Percentiles rank a stretch among this genome's conserved stretches.
phyloP scores from a whole-genome alignment of 1,140 invertebrate genomes.

The Hetaerina americana region DNA sequence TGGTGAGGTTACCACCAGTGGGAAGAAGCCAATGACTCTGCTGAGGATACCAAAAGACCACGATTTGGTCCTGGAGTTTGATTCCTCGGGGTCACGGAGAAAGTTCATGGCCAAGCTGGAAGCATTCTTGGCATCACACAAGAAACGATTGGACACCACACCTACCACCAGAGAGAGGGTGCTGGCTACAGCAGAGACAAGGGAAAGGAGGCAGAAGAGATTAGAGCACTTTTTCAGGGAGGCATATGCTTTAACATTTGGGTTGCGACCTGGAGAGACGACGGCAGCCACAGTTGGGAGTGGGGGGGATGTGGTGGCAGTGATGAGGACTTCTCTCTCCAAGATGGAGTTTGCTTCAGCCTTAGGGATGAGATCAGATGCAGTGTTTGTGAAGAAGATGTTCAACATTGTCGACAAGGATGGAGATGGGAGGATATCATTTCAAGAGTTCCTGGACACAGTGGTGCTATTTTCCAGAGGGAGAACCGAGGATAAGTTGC shows the following conservation, averaged over 20 bases:
- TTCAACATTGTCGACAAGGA: constrained; percentile 98
- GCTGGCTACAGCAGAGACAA: constrained; percentile 86
- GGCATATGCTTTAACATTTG: constrained; percentile 91
- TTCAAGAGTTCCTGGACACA: constrained; percentile 95
- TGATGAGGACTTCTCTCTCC: constrained; percentile 85
- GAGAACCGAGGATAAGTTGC: constrained; percentile 88
- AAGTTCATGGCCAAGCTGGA: constrained; percentile 88
- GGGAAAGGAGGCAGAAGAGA: constrained; percentile 83
- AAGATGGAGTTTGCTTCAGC: constrained; percentile 95
- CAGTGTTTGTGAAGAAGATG: constrained; percentile 97
- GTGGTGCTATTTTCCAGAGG: constrained; percentile 83
- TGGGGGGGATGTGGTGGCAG: constrained; percentile 57
- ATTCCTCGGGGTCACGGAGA: constrained; percentile 59
- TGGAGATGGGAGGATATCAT: constrained; percentile 88
- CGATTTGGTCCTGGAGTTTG: constrained; percentile 90
- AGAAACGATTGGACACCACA: constrained; percentile 60
- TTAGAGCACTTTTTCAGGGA: constrained; percentile 97
- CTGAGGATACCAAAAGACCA: constrained; percentile 84
- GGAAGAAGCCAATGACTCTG: constrained; percentile 1
- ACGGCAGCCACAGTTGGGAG: constrained; percentile 20
- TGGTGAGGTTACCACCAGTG: not conserved
- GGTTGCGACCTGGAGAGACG: constrained; percentile 49
- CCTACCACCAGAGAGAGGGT: constrained; percentile 70
- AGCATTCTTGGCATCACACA: constrained; percentile 64
- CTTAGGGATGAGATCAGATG: constrained; percentile 89